Evolutionary conservation across 2,888 invertebrate genomes (phyloP), one percentile per base, ranked within the genome.

Genomic region (Amphipoea lucens): DNA sequence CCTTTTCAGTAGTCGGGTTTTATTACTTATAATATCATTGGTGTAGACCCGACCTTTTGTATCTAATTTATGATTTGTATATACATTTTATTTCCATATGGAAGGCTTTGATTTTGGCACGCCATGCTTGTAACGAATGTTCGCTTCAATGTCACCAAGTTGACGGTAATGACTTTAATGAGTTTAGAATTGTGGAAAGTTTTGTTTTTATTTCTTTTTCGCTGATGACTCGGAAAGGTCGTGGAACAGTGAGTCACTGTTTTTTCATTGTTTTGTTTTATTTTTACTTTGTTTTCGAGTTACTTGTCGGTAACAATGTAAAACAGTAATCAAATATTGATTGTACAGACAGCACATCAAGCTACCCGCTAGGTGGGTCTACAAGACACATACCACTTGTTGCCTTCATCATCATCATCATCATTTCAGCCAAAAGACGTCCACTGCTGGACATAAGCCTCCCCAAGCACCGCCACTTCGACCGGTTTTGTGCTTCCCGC

Each of bases 111-210:
- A 77, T 65, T 80, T 65, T 40, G 54, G 45, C 89, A 89, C 87
- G 83, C 80, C 65, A 87, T 84, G 60, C 65, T 76, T 74, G 48
- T 66, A 23, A 66, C 23, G 67, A 87, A 79, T 36, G 40, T 78
- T 71, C n/a, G 23, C 65, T 71, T 63, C 88, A 81, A 87, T 81
- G 79, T 85, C 83, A 74, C 74, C 36, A 81, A 85, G 66, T 76
- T 85, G 78, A 74, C 51, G 57, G 66, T 80, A 83, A 80, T 80
- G 29, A 71, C 51, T 65, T 54, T 45, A 65, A 85, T 85, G 82
- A 79, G 69, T 75, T 81, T 20, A 12, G 20, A 71, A 71, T 76
- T 74, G 74, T 66, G 23, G 69, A 3, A 63, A 73, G 45, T 74
- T 68, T 71, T 87, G 51, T 74, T 77, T 70, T 71, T 54, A 48